A percentile compares a stretch with the other conserved stretches of the same genome.
Conservation (phyloP, 2,888 invertebrate species). For the Synanthedon tipuliformis region DNA sequence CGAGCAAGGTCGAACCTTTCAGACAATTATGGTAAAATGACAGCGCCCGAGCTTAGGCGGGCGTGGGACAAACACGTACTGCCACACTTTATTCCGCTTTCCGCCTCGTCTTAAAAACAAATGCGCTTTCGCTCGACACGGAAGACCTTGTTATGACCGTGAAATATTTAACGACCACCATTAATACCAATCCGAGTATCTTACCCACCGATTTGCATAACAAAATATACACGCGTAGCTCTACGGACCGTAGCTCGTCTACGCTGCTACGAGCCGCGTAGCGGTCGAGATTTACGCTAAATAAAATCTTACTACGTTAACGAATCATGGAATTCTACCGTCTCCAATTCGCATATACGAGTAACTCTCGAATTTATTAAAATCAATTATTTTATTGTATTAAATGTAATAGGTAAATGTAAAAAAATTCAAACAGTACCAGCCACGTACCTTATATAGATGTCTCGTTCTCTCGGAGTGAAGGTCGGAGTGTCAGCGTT, state of each 20-base stretch:
- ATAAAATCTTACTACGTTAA: background rate
- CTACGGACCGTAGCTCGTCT: constrained; percentile 16
- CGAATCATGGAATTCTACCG: background rate
- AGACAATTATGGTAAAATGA: constrained; percentile 43
- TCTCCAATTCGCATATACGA: background rate
- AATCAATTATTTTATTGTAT: background rate
- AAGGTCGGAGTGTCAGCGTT: constrained; percentile 57
- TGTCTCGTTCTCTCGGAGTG: constrained; percentile 62
- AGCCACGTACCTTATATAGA: constrained; percentile 57
- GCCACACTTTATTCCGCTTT: constrained; percentile 17
- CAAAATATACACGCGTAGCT: constrained; percentile 9
- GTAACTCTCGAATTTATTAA: background rate
- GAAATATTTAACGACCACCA: constrained; percentile 23
- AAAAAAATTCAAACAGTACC: constrained; percentile 7
- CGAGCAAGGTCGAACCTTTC: constrained; percentile 33
- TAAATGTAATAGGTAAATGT: background rate
- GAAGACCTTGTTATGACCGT: constrained; percentile 58
- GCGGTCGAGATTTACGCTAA: background rate
- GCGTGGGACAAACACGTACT: constrained; percentile 15
- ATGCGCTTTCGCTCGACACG: constrained; percentile 11
- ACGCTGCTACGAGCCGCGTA: constrained; percentile 14
- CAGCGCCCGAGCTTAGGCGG: constrained; percentile 13
- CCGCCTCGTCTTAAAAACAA: constrained; percentile 15
- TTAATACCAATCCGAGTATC: constrained; percentile 7
- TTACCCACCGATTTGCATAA: constrained; percentile 8